Conservation (phyloP, 2,113 vertebrate species). For the Chloroceryle aenea region DNA sequence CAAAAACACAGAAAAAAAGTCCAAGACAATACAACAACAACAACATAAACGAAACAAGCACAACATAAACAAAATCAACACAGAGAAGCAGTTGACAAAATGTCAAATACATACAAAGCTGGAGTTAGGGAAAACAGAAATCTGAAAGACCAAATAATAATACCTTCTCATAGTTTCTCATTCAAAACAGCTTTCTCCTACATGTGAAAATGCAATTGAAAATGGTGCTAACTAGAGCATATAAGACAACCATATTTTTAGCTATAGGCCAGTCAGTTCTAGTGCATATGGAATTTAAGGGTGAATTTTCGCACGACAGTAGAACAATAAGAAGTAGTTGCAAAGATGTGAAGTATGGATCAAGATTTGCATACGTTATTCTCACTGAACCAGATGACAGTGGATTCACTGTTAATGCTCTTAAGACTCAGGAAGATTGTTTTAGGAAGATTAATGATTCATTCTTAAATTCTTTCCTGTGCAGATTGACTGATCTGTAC, state of each 20-base stretch:
- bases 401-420: not conserved
- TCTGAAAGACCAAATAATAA: not conserved
- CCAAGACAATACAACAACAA: not conserved
- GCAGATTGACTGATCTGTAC: not conserved
- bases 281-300: not conserved
- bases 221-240: not conserved
- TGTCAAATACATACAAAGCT: not conserved
- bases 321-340: not conserved
- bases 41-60: not conserved
- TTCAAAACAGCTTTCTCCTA: not conserved
- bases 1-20: not conserved
- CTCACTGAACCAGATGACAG: not conserved
- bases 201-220: not conserved
- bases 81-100: not conserved
- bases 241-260: not conserved
- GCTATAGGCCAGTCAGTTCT: not conserved
- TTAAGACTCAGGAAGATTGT: not conserved
- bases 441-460: not conserved
- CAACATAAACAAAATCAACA: not conserved
- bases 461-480: not conserved
- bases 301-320: not conserved
- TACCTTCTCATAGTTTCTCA: not conserved
- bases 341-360: not conserved
- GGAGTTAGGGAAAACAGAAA: not conserved
- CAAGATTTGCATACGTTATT: not conserved